Evolutionary conservation across 2,888 invertebrate species (phyloP).

Genomic region (Buathra laborator): DNA sequence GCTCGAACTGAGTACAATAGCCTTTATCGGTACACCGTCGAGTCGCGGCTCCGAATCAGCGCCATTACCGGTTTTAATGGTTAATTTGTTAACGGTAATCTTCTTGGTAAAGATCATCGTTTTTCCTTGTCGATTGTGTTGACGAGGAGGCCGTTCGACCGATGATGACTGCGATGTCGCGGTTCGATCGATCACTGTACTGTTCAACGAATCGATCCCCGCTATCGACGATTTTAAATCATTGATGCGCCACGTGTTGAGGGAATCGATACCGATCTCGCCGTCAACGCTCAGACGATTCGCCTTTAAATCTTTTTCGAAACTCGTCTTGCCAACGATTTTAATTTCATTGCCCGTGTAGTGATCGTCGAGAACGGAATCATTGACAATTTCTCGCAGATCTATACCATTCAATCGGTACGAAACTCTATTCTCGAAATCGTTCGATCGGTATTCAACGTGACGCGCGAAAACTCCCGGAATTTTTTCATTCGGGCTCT

Average conservation of each 20-base stretch:
- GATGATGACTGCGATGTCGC: not conserved
- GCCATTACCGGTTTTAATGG: constrained; percentile 35
- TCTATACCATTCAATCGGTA: not conserved
- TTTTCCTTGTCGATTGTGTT: not conserved
- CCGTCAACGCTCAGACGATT: constrained; percentile 69
- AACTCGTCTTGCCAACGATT: constrained; percentile 75
- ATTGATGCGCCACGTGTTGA: constrained; percentile 74
- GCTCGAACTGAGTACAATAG: constrained; percentile 55
- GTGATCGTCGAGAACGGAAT: constrained; percentile 53
- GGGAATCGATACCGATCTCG: constrained; percentile 69
- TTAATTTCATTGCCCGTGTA: constrained; percentile 4
- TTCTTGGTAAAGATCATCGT: constrained; percentile 71
- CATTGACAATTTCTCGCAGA: constrained; percentile 34
- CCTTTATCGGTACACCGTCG: constrained; percentile 70
- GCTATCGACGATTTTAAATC: constrained; percentile 75
- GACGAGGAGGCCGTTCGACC: not conserved
- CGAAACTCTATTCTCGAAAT: not conserved
- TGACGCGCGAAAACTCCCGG: constrained; percentile 23
- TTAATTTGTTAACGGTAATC: constrained; percentile 69
- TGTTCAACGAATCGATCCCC: constrained; percentile 69
- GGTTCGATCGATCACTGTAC: constrained; percentile 40
- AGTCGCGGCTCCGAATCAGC: constrained; percentile 26
- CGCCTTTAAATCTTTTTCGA: constrained; percentile 69
- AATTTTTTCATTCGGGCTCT: constrained; percentile 6
- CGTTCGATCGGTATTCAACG: constrained; percentile 17